A percentile compares a stretch with the other conserved stretches of the same genome.
Evolutionary conservation across 1,140 invertebrate genomes (phyloP).

Genomic region (Wiebesia pumilae): DNA sequence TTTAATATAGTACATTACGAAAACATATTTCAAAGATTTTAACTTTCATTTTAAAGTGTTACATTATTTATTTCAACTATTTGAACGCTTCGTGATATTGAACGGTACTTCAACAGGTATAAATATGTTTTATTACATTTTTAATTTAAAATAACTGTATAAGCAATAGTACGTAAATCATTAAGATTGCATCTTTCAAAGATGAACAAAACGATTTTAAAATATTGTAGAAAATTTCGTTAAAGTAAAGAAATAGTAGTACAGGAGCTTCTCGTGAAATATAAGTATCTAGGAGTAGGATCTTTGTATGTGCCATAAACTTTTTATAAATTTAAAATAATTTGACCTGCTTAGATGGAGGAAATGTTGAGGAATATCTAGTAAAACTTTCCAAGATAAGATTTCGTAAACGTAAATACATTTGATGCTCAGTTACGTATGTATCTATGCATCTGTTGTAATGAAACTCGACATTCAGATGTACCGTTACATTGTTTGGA

Average conservation of each 20-base stretch:
- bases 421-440: neutral
- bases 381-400: neutral
- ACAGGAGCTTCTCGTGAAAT: neutral
- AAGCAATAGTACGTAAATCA: neutral
- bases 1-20: neutral
- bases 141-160: neutral
- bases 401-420: neutral
- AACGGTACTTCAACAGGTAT: neutral
- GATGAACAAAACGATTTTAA: neutral
- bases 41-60: neutral
- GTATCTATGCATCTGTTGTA: neutral
- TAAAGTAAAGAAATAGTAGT: too few relatives aligned
- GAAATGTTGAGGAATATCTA: neutral
- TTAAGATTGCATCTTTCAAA: neutral
- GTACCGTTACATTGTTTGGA: neutral
- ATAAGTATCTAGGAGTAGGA: neutral
- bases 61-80: neutral
- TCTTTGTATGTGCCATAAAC: neutral
- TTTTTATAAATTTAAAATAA: constrained; percentile 21
- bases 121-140: constrained; percentile 2
- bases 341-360: neutral
- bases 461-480: neutral
- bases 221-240: neutral
- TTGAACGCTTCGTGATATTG: neutral
- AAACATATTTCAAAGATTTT: neutral